These are phyloP conservation scores for Empis livida DNA, from an alignment of 2,888 invertebrate species.

Conservation along the genomic window DNA sequence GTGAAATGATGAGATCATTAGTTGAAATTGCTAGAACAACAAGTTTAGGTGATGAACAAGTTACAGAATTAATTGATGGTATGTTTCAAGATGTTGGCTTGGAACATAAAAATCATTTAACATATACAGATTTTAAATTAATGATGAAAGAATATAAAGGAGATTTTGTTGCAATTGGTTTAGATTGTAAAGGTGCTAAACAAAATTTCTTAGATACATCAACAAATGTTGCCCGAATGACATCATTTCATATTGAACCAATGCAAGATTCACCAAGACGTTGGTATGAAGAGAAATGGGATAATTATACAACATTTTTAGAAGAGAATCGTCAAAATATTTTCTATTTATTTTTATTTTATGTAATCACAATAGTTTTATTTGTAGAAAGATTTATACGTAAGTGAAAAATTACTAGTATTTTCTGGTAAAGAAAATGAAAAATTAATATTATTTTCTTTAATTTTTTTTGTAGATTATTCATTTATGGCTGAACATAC, in stretches of 20 bases:
- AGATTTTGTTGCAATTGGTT: slow-evolving; percentile 85
- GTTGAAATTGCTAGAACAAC: slow-evolving; percentile 90
- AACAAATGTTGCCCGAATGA: slow-evolving; percentile 90
- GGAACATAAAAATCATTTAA: slow-evolving; percentile 78
- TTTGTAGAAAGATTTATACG: slow-evolving; percentile 91
- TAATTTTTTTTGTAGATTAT: slow-evolving; percentile 57
- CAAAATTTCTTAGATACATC: slow-evolving; percentile 91
- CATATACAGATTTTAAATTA: slow-evolving; percentile 81
- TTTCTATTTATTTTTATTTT: slow-evolving; percentile 88
- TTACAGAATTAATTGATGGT: slow-evolving; percentile 83
- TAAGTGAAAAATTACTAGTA: slow-evolving; percentile 34
- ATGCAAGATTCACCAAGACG: slow-evolving; percentile 56
- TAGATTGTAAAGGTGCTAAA: slow-evolving; percentile 90
- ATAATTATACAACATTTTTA: slow-evolving; percentile 75
- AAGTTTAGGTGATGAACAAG: slow-evolving; percentile 77
- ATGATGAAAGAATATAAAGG: slow-evolving; percentile 97
- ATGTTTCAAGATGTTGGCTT: slow-evolving; percentile 89
- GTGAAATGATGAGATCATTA: slow-evolving; percentile 83
- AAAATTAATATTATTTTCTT: slow-evolving; percentile 11
- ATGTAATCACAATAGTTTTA: slow-evolving; percentile 84
- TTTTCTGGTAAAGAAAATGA: background rate
- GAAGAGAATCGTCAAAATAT: slow-evolving; percentile 95
- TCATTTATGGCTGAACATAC: slow-evolving; percentile 94
- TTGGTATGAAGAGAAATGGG: slow-evolving; percentile 69
- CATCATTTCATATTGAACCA: slow-evolving; percentile 82